Evolutionary conservation across 2,113 vertebrate genomes (phyloP).

Genomic region (Menura novaehollandiae): DNA sequence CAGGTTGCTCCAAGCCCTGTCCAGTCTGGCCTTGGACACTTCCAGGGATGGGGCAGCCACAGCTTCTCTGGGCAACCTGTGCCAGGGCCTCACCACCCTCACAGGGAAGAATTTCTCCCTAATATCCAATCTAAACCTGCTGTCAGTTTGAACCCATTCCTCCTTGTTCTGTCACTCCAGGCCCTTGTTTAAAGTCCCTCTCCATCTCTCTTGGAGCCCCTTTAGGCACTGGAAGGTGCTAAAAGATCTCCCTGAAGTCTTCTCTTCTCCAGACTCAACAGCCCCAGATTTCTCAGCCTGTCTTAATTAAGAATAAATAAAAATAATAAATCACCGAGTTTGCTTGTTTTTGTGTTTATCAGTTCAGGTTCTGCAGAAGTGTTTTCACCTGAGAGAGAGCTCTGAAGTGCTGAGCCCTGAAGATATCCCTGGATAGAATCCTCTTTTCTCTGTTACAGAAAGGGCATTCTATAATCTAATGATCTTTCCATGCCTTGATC

Average conservation of each 20-base stretch:
- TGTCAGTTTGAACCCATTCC: not conserved
- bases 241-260: too few species aligned
- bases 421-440: not conserved
- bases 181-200: not conserved
- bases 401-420: not conserved
- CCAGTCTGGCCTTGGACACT: not conserved
- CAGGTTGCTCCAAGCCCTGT: accelerated
- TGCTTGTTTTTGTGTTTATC: not conserved
- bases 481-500: not conserved
- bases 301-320: not conserved
- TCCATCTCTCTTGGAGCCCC: not conserved
- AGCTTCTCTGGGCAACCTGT: not conserved
- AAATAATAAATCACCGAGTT: not conserved
- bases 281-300: not conserved
- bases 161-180: not conserved
- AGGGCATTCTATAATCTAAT: not conserved
- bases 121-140: not conserved
- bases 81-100: accelerated
- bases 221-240: not conserved
- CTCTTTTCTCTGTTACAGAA: not conserved
- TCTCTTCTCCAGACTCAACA: not conserved
- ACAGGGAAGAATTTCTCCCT: not conserved
- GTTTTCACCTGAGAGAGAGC: not conserved
- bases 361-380: not conserved
- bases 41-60: not conserved